Percentiles rank a stretch among this genome's conserved stretches.
Evolutionary conservation across 2,888 invertebrate species (phyloP).

Genomic region (Pseudococcus longispinus): DNA sequence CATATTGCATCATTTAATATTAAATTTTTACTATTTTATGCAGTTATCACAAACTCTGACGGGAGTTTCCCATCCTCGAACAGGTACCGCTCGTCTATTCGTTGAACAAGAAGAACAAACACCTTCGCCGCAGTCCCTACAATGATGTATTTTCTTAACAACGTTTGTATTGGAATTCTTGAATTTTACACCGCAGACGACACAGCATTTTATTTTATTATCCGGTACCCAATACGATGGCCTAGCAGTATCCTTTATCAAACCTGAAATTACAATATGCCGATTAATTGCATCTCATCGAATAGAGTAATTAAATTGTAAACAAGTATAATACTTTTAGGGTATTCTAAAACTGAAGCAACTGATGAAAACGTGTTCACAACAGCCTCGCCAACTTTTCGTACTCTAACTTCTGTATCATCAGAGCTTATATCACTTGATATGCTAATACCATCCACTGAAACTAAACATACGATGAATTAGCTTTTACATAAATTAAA

Average conservation of each 20-base stretch:
- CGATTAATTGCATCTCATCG: not conserved
- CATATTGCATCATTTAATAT: not conserved
- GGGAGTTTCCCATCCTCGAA: constrained; percentile 73
- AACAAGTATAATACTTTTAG: constrained; percentile 68
- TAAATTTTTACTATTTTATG: constrained; percentile 52
- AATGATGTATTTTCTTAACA: constrained; percentile 68
- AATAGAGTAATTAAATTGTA: constrained; percentile 9
- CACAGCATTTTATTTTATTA: constrained; percentile 72
- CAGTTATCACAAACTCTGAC: constrained; percentile 80
- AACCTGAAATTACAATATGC: constrained; percentile 62
- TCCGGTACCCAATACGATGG: constrained; percentile 85
- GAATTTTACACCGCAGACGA: constrained; percentile 71
- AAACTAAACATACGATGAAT: not conserved
- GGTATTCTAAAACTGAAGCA: constrained; percentile 75
- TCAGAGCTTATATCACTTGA: constrained; percentile 60
- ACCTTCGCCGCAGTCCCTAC: constrained; percentile 75
- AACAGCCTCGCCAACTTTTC: constrained; percentile 75
- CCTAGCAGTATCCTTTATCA: constrained; percentile 77
- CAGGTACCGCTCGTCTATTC: constrained; percentile 73
- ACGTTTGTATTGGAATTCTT: constrained; percentile 58
- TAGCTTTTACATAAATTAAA: not conserved
- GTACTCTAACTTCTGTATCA: constrained; percentile 66
- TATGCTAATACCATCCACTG: constrained; percentile 35
- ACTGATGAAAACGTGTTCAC: constrained; percentile 75
- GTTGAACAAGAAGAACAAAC: constrained; percentile 73